These are phyloP conservation scores for Acropora tenuis DNA, from an alignment of 64 coral and sea anemone species.

Conservation along the genomic window DNA sequence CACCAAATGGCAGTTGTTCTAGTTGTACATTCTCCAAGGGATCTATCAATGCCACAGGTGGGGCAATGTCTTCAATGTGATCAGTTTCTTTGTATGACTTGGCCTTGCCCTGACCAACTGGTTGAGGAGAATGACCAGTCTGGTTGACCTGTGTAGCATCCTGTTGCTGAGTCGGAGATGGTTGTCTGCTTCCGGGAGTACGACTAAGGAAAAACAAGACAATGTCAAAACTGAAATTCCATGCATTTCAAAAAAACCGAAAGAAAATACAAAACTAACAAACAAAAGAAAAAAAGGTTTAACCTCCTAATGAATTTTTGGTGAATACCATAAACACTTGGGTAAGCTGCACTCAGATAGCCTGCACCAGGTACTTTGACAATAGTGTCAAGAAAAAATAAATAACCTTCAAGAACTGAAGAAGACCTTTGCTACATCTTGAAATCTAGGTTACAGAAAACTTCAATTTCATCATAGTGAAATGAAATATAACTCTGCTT, in stretches of 20 bases:
- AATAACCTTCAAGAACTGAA: too few species aligned
- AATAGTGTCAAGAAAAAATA: too few species aligned
- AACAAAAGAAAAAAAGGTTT: too few species aligned
- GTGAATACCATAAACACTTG: too few species aligned
- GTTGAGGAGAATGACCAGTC: constrained; percentile 15
- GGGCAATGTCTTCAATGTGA: constrained; percentile 56
- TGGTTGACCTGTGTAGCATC: constrained; percentile 72
- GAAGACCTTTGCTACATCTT: too few species aligned
- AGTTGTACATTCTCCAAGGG: constrained; percentile 67
- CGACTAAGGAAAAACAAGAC: constrained; percentile 73
- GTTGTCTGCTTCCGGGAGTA: constrained; percentile 95
- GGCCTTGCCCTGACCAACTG: constrained; percentile 51
- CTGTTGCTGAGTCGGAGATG: constrained; percentile 91
- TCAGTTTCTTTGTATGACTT: constrained; percentile 50
- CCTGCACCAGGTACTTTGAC: too few species aligned
- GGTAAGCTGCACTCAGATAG: too few species aligned
- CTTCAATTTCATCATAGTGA: too few species aligned
- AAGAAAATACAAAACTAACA: too few species aligned
- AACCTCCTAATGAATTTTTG: too few species aligned
- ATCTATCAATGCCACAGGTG: constrained; percentile 70
- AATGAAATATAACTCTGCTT: too few species aligned
- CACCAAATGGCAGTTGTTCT: constrained; percentile 70
- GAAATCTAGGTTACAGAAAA: too few species aligned
- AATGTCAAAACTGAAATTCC: background rate
- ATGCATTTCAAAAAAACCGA: background rate